Base-by-base conservation (phyloP, 2,113 vertebrate species). In the Ochotona curzoniae region DNA sequence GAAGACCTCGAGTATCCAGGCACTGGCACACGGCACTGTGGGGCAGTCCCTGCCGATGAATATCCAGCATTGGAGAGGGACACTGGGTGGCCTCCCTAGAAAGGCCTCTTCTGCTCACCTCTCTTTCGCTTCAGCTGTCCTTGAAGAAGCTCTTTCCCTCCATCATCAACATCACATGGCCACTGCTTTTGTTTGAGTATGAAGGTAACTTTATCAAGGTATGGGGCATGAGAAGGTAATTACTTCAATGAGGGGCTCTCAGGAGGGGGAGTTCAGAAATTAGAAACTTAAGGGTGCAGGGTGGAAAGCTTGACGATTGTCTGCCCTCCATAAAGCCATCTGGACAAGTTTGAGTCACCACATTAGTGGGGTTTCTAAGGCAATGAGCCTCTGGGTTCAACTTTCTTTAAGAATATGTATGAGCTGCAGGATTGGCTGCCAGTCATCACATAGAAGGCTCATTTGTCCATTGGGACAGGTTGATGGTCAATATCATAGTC, bases 61-160 rank as follows among this genome's bases (percentile, higher is more conserved):
- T 90, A 95, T 44, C 66, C 71, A 57, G 26, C n/a, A 15, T 20
- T 47, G 20, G 23, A 2, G 32, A 71, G n/a, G 66, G 47, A 32
- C 12, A 4, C 18, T 4, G 28, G 69, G 35, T 0, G 35, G 35
- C 7, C 69, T 91, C 60, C 74, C 54, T 67, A 51, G 32, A 51
- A 78, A 32, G 32, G 15, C 6, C 23, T 0, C 20, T 57, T 11
- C 25, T 51, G 6, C 17, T 54, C 18, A 32, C 79, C 57, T 85
- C 51, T 92, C 61, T 91, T 88, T 96, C 81, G 76, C 90, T 94
- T 75, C 94, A 99, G 98, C 96, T 63, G 14, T 74, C 92, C 21
- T 96, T 98, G 80, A 97, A 90, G 93, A 93, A 96, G 12, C 81
- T 97, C 81, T 98, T 98, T 95, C 97, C 96, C 57, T 97, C 97